Base-by-base conservation (phyloP, 1,140 invertebrate genomes). In the Latrodectus geometricus region DNA sequence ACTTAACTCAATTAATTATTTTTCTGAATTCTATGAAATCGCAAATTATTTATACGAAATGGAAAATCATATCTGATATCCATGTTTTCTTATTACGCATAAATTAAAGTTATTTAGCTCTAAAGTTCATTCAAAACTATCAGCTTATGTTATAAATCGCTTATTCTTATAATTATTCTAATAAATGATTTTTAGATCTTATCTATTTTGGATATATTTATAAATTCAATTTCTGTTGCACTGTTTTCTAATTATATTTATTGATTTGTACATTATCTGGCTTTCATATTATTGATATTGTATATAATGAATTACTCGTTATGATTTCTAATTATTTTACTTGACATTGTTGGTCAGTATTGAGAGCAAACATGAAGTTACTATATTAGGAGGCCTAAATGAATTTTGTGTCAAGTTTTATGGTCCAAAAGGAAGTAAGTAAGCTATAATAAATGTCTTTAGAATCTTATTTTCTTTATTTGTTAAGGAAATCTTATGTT, bases 341-440 rank as follows among this genome's bases (percentile, higher is more conserved):
- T 77, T 77, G 56, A 77, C 75, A 8, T 14, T 61, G n/a, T 17
- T 78, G 56, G 7, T 91, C 91, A 97, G 96, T 90, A 99, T 99
- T 92, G 97, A 99, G 93, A 98, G 96, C 91, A 99, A 99, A 92
- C 97, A 99, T 92, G 98, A 99, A 92, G 98, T 99, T 65, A 99
- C 98, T 21, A 98, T 99, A 90, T 92, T 99, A 52, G 97, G 97
- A 86, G 98, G 98, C 75, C 93, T 99, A 72, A 99, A 99, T 93
- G 98, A 99, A 93, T 99, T 99, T 93, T 97, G 97, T 91, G 98
- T 99, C 65, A 99, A 99, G 93, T 99, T 99, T 93, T 98, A 98
- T 92, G 98, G 98, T 69, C 98, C 98, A 79, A 94, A 95, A 90
- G 96, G 96, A 91, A 99, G 95, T 97, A 92, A 95, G 95, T 95